phyloP scores from a whole-genome alignment of 2,113 vertebrate species.

The Cranoglanis bouderius region DNA sequence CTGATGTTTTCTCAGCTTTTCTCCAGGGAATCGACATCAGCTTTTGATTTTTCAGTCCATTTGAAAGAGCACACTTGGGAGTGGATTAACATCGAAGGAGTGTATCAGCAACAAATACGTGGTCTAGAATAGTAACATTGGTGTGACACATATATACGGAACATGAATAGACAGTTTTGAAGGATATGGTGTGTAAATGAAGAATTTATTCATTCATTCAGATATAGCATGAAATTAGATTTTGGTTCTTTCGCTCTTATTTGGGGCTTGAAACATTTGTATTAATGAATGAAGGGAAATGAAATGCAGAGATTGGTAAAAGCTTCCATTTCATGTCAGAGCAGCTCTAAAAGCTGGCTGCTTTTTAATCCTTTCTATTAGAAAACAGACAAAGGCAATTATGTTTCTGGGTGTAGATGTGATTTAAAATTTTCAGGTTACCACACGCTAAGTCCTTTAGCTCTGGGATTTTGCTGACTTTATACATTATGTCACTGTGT shows the following conservation, averaged over 20 bases:
- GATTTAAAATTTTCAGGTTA: neutral
- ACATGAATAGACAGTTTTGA: neutral
- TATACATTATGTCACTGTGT: neutral
- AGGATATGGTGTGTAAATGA: neutral
- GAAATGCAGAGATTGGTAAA: conserved; percentile 7
- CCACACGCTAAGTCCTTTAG: neutral
- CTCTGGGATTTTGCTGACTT: neutral
- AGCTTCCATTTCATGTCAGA: neutral
- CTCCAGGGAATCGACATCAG: neutral
- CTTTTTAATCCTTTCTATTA: neutral
- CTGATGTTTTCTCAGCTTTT: conserved; percentile 9
- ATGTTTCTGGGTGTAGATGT: neutral
- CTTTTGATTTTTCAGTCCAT: neutral
- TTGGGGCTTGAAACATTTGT: neutral
- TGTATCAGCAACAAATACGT: neutral
- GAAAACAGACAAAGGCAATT: neutral
- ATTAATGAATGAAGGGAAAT: conserved; percentile 41
- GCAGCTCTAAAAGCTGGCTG: neutral
- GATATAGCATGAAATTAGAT: neutral
- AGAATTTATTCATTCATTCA: conserved; percentile 1
- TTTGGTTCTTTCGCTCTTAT: neutral
- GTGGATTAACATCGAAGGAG: neutral
- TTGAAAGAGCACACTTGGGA: conserved; percentile 10
- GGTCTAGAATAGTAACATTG: neutral
- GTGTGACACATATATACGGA: neutral